Evolutionary conservation across 2,888 invertebrate species (phyloP).

Genomic region (Sminthurides aquaticus): DNA sequence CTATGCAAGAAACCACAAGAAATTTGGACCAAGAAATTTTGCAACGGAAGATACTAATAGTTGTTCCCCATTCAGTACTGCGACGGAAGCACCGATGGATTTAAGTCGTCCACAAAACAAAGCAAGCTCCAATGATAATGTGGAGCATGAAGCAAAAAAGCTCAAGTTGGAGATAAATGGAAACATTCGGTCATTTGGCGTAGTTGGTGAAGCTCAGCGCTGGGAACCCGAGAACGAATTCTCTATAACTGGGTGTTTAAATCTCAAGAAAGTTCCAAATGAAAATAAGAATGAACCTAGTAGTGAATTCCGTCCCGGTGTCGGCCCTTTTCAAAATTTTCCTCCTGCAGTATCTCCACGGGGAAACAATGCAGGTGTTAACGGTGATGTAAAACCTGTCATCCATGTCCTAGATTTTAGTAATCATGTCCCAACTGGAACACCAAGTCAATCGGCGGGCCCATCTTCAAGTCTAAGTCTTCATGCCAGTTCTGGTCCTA

Average conservation of each 20-base stretch:
- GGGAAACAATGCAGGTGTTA: background rate
- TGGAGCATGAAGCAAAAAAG: conserved; percentile 24
- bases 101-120: conserved; percentile 26
- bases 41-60: conserved; percentile 9
- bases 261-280: conserved; percentile 38
- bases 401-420: background rate
- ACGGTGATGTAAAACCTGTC: background rate
- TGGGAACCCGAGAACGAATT: conserved; percentile 40
- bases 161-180: conserved; percentile 34
- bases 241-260: conserved; percentile 32
- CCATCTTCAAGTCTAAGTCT: background rate
- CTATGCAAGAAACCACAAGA: background rate
- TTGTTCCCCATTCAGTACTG: conserved; percentile 8
- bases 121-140: conserved; percentile 1
- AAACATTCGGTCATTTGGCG: conserved; percentile 28
- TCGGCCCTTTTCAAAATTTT: conserved; percentile 2
- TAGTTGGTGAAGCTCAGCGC: conserved; percentile 37
- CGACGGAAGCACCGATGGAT: conserved; percentile 36
- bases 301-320: background rate
- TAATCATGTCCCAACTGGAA: background rate
- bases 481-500: background rate
- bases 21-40: conserved; percentile 7
- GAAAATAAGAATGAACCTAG: conserved; percentile 5
- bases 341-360: background rate
- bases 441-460: background rate